Evolutionary conservation across 2,888 invertebrate species (phyloP).

Genomic region (Meliscaeva auricollis): DNA sequence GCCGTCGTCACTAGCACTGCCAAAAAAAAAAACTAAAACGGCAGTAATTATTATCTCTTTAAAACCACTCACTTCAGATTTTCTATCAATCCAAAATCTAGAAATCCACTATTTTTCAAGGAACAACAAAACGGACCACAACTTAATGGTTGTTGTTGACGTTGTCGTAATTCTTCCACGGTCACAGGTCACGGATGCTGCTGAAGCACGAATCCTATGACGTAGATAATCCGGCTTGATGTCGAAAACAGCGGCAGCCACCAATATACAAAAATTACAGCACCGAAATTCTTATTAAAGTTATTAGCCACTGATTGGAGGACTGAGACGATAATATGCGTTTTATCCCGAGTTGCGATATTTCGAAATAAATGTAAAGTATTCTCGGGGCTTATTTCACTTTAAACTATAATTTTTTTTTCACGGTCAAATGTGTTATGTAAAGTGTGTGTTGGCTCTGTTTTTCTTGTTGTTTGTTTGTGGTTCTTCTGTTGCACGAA

Average conservation of each 20-base stretch:
- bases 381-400: conserved; percentile 16
- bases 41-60: conserved; percentile 24
- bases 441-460: conserved; percentile 52
- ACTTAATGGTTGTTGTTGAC: conserved; percentile 80
- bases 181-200: conserved; percentile 71
- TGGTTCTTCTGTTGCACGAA: conserved; percentile 61
- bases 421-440: conserved; percentile 74
- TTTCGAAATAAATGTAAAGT: not conserved
- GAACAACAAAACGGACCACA: conserved; percentile 82
- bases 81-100: conserved; percentile 81
- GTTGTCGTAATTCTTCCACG: conserved; percentile 79
- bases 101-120: conserved; percentile 80
- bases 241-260: conserved; percentile 1
- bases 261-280: not conserved
- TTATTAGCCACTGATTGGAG: not conserved
- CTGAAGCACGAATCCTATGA: conserved; percentile 42
- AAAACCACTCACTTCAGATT: conserved; percentile 81
- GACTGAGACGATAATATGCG: not conserved
- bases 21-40: not conserved
- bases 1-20: not conserved
- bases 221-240: conserved; percentile 5
- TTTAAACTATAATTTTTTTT: conserved; percentile 45
- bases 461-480: conserved; percentile 61
- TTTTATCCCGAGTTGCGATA: conserved; percentile 19
- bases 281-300: conserved; percentile 11